These are phyloP conservation scores for Otolemur garnettii DNA, from an alignment of 2,113 vertebrate genomes.

Conservation along the genomic window DNA sequence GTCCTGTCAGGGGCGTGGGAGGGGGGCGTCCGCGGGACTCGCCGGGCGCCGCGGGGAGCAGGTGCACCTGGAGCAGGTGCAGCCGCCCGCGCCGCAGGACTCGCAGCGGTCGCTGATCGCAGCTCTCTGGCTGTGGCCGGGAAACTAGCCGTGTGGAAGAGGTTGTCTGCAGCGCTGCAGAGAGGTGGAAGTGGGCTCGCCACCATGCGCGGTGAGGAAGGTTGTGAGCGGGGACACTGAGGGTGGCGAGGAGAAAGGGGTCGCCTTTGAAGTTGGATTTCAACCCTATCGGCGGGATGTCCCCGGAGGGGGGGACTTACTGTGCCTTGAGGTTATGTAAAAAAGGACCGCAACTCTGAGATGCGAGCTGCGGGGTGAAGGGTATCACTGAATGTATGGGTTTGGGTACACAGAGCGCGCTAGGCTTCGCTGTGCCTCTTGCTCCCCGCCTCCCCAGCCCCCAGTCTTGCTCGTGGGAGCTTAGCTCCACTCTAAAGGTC, in stretches of 20 bases:
- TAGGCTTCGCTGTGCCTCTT: neutral
- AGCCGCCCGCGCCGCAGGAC: neutral
- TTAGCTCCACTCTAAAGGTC: constrained; percentile 78
- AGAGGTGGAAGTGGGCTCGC: neutral
- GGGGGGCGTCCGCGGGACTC: neutral
- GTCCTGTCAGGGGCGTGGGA: neutral
- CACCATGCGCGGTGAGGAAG: neutral
- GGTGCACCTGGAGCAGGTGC: constrained; percentile 66
- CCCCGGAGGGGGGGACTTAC: neutral
- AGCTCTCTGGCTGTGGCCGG: neutral
- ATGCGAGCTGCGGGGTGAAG: neutral
- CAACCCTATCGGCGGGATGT: neutral
- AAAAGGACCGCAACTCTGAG: neutral
- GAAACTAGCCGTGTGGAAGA: neutral
- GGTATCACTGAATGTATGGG: neutral
- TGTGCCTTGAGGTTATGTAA: neutral
- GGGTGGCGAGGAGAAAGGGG: neutral
- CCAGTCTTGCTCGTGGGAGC: constrained; percentile 4
- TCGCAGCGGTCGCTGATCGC: neutral
- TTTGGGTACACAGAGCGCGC: rapidly evolving
- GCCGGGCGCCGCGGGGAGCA: neutral
- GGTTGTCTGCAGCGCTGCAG: constrained; percentile 40
- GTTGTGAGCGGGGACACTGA: too few species aligned
- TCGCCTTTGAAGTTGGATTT: neutral
- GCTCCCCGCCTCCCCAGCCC: rapidly evolving